phyloP scores from a whole-genome alignment of 2,113 vertebrate species.

The Numida meleagris region DNA sequence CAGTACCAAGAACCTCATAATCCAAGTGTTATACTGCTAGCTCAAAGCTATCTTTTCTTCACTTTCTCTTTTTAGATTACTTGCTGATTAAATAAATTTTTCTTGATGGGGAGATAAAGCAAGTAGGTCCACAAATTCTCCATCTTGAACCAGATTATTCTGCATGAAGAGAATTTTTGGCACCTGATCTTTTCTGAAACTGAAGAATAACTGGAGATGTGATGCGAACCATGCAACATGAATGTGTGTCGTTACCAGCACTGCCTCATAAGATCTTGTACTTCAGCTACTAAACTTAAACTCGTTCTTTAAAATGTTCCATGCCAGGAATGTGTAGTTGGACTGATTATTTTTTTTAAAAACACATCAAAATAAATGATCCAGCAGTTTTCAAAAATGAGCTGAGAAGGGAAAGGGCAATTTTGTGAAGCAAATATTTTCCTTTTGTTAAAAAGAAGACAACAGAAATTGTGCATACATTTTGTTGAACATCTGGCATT shows the following conservation, averaged over 20 bases:
- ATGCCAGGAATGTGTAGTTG: not conserved
- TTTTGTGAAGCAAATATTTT: not conserved
- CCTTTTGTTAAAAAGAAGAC: not conserved
- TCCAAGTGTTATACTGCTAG: not conserved
- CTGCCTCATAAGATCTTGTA: not conserved
- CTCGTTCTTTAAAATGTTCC: not conserved
- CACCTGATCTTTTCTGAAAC: not conserved
- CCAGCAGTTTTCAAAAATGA: not conserved
- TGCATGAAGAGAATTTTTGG: not conserved
- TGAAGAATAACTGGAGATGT: not conserved
- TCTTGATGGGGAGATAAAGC: not conserved
- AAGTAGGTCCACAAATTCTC: not conserved
- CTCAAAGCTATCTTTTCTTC: not conserved
- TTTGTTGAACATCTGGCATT: not conserved
- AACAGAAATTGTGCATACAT: not conserved
- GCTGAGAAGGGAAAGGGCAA: not conserved
- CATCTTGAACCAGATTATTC: not conserved
- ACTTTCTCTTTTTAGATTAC: not conserved
- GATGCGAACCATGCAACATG: not conserved
- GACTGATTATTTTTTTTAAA: not conserved
- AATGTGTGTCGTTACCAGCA: not conserved
- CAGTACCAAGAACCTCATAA: not conserved
- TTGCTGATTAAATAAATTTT: not conserved
- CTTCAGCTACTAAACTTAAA: not conserved
- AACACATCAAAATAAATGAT: not conserved